Conservation (phyloP, 2,797 vertebrate species). For the Onychomys arenicola region DNA sequence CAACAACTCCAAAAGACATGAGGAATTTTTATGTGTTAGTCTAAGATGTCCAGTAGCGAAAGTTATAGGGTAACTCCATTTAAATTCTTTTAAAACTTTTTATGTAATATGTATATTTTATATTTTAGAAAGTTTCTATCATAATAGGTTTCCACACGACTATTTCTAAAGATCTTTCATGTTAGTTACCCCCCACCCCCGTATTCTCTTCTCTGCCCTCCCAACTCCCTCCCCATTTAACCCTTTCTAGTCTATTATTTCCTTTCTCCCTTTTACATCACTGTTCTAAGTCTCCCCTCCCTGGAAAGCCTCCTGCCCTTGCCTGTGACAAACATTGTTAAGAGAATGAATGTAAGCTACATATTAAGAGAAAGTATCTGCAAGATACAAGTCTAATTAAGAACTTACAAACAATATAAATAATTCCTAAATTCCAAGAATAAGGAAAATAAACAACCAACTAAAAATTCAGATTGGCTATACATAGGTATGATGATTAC, state of each 20-base stretch:
- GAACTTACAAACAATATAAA: slow-evolving; percentile 32
- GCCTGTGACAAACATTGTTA: neutral
- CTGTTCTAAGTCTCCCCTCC: neutral
- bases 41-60: neutral
- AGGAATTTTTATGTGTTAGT: neutral
- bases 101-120: neutral
- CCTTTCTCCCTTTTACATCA: neutral
- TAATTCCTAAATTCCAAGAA: slow-evolving; percentile 26
- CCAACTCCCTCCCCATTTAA: neutral
- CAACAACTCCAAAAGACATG: neutral
- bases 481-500: neutral
- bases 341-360: slow-evolving; percentile 34
- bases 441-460: neutral
- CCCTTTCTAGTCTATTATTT: neutral
- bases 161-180: neutral
- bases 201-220: neutral
- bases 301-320: neutral
- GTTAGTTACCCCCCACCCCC: neutral
- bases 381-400: slow-evolving; percentile 1
- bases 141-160: neutral
- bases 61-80: neutral
- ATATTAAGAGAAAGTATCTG: neutral
- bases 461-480: neutral
- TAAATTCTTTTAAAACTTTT: neutral
- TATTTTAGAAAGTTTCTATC: neutral